Base-by-base conservation (phyloP, 2,888 invertebrate species). In the Resseliella maxima region DNA sequence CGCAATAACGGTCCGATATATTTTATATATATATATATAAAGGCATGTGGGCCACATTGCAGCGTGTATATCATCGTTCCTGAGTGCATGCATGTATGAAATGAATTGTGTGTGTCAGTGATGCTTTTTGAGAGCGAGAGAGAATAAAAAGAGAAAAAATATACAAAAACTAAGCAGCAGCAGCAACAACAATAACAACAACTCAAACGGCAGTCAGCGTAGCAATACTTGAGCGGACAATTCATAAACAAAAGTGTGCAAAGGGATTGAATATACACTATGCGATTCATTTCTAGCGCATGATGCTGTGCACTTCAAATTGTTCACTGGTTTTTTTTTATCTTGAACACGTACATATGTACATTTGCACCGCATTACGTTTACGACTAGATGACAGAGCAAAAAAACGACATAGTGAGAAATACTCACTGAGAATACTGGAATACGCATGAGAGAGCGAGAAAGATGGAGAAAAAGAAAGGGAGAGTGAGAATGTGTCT, bases 31-130 rank as follows among this genome's bases (percentile, higher is more conserved):
- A 1, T 72, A 72, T 72, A 72, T 72, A 18, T 12, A 35, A 50
- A 72, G 72, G 72, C 72, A 72, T 72, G 72, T 72, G 72, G 72
- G 72, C 72, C 72, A 72, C 72, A 72, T 59, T 2, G 27, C 27
- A 59, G 12, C 59, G 50, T 50, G 2, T n/a, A 72, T 72, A 15
- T 15, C n/a, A n/a, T n/a, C 31, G 59, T 59, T 59, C 59, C 10
- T 35, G 31, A 72, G 10, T 72, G 27, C 72, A 0, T 72, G 27
- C 72, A 72, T 72, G 27, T 31, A 72, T 72, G 31, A 72, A 72
- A 31, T 72, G 72, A 21, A n/a, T 72, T 72, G 72, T 72, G 72
- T 72, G 72, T 35, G 72, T 72, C 72, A 72, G 72, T 72, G 59
- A 59, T 59, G 72, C 72, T 15, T 72, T n/a, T 3, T 3, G 59